Conservation (phyloP, 2,888 invertebrate genomes). For the Mactromeris polynyma region DNA sequence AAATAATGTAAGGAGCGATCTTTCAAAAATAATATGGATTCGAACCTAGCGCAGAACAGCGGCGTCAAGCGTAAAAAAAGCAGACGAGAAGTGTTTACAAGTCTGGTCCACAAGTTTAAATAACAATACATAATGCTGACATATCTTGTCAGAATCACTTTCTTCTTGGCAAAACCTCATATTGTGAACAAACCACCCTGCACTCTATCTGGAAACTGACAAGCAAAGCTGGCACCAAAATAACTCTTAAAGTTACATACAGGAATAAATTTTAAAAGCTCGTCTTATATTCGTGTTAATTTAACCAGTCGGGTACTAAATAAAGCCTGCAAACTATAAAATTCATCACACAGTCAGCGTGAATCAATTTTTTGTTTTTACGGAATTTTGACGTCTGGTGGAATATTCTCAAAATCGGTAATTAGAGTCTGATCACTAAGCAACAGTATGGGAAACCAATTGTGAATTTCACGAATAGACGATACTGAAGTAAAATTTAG, state of each 20-base stretch:
- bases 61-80: no score
- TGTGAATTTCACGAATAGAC: neutral
- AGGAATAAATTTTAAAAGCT: neutral
- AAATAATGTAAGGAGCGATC: no score
- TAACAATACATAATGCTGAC: no score
- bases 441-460: neutral
- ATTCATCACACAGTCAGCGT: neutral
- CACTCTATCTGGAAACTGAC: neutral
- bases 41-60: no score
- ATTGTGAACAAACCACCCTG: neutral
- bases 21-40: no score
- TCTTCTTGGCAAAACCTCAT: neutral
- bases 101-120: no score
- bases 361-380: neutral
- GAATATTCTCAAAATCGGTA: neutral
- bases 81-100: no score
- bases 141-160: no score
- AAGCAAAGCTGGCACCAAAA: neutral
- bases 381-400: constrained; percentile 2
- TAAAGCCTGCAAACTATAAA: neutral
- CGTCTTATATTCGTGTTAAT: neutral
- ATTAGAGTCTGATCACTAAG: neutral
- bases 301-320: neutral
- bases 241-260: neutral
- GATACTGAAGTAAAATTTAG: neutral